Evolutionary conservation across 1,140 invertebrate species (phyloP).

Genomic region (Scaptomyza hsui): DNA sequence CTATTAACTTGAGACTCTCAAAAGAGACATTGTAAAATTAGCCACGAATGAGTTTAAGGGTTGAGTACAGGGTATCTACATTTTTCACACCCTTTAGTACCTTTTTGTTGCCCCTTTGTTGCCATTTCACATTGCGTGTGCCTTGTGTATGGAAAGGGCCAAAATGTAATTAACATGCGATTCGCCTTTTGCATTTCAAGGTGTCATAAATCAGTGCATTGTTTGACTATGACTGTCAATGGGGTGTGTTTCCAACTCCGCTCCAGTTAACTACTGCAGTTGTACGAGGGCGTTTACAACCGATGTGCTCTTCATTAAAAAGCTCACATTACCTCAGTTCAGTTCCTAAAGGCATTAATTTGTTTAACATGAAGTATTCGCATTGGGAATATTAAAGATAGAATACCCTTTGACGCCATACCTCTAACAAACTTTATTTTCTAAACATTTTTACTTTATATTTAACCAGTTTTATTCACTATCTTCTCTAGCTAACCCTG

Average conservation of each 20-base stretch:
- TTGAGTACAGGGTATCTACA: not conserved
- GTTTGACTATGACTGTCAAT: constrained; percentile 36
- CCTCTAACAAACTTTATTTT: too few species aligned
- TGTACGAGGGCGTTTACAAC: constrained; percentile 17
- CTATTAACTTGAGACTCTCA: too few species aligned
- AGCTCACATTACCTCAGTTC: constrained; percentile 55
- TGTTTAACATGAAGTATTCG: constrained; percentile 10
- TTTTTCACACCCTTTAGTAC: not conserved
- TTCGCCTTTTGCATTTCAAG: constrained; percentile 61
- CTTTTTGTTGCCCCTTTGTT: constrained; percentile 2
- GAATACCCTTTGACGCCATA: too few species aligned
- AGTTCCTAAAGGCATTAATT: constrained; percentile 56
- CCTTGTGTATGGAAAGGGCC: not conserved
- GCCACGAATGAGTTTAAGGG: too few species aligned
- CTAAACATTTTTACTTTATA: too few species aligned
- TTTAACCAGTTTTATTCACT: not conserved
- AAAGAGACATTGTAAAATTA: too few species aligned
- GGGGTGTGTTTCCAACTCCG: constrained; percentile 12
- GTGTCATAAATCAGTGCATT: constrained; percentile 72
- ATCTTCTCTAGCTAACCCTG: not conserved
- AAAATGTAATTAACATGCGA: constrained; percentile 70
- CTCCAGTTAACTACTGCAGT: not conserved
- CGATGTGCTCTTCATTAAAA: constrained; percentile 52
- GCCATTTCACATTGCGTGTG: constrained; percentile 3
- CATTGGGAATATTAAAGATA: not conserved